Evolutionary conservation across 2,113 vertebrate genomes (phyloP).

Genomic region (Polyodon spathula): DNA sequence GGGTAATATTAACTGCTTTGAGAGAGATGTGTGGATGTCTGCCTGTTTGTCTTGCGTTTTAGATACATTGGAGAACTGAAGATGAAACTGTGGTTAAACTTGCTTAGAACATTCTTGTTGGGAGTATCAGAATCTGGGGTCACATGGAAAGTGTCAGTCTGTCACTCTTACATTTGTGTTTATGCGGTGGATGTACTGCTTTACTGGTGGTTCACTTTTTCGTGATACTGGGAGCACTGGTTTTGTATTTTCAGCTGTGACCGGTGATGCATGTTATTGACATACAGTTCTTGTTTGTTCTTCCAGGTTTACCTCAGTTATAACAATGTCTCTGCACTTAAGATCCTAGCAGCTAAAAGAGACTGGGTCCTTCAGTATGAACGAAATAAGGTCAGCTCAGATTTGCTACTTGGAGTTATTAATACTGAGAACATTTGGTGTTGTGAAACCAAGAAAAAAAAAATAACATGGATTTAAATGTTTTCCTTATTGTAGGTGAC

Average conservation of each 20-base stretch:
- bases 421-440: neutral
- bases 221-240: no score
- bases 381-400: slow-evolving; percentile 68
- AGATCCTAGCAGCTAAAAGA: slow-evolving; percentile 72
- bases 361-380: slow-evolving; percentile 78
- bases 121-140: no score
- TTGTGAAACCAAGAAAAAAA: neutral
- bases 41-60: no score
- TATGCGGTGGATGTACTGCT: no score
- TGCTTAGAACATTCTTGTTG: no score
- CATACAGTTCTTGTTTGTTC: neutral
- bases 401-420: neutral
- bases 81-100: no score
- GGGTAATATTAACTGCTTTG: slow-evolving; percentile 58
- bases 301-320: slow-evolving; percentile 89
- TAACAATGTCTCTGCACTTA: slow-evolving; percentile 89
- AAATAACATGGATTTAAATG: slow-evolving; percentile 6
- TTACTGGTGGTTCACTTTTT: no score
- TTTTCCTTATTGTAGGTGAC: slow-evolving; percentile 52
- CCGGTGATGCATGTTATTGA: no score
- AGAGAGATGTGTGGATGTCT: neutral
- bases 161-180: no score
- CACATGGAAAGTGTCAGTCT: no score
- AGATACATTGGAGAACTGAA: no score
- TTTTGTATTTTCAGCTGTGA: no score